A percentile compares a stretch with the other conserved stretches of the same genome.
These are phyloP conservation scores for Rhagonycha fulva DNA, from an alignment of 2,888 invertebrate genomes.

Conservation along the genomic window DNA sequence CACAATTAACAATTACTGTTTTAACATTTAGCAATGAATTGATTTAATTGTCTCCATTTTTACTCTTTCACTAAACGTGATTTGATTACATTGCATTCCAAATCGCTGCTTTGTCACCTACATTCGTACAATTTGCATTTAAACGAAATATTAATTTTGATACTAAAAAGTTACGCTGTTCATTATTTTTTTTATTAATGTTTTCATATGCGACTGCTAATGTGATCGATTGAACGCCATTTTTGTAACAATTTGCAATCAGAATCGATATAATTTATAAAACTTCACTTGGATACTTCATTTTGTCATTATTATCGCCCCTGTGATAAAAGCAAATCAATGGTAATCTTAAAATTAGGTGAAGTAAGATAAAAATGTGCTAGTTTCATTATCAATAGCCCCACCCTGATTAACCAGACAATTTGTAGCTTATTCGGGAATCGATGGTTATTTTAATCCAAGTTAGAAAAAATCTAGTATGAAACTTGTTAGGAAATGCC, in stretches of 20 bases:
- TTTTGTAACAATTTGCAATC: background rate
- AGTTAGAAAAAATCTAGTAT: too few species aligned
- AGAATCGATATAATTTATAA: too few species aligned
- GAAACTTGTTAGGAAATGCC: too few species aligned
- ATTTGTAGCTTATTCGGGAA: too few species aligned
- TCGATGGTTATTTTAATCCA: too few species aligned
- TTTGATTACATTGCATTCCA: background rate
- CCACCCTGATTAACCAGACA: too few species aligned
- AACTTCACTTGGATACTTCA: too few species aligned
- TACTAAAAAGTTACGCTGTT: background rate
- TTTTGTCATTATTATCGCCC: too few species aligned
- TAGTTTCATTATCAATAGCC: too few species aligned
- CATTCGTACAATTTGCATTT: background rate
- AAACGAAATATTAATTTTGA: background rate
- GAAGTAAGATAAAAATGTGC: too few species aligned
- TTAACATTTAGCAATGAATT: background rate
- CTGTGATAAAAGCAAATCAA: too few species aligned
- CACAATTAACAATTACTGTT: conserved; percentile 11
- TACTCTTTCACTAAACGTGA: background rate
- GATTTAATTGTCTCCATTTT: background rate
- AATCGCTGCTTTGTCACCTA: background rate
- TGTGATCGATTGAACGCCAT: background rate
- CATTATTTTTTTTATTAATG: background rate
- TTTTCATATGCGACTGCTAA: background rate
- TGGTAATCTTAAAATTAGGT: too few species aligned